Conservation (phyloP, 2,113 vertebrate species). For the Datnioides undecimradiatus region DNA sequence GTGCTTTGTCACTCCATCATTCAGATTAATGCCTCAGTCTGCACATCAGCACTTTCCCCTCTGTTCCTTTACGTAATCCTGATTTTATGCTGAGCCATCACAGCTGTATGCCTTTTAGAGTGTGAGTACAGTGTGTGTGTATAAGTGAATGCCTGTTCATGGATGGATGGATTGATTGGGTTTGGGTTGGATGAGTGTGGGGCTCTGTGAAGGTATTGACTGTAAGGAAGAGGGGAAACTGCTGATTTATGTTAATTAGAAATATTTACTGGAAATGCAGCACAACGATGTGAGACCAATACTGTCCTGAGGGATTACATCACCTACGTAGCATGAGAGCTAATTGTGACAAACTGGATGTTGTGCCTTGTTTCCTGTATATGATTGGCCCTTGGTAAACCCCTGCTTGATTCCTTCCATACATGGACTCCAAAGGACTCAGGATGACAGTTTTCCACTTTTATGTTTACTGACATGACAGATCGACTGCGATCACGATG, state of each 20-base stretch:
- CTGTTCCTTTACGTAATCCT: background rate
- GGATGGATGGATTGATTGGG: background rate
- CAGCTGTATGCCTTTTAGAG: background rate
- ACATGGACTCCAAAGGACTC: constrained; percentile 9
- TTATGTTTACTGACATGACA: constrained; percentile 30
- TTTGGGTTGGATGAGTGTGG: background rate
- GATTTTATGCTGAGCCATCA: constrained; percentile 2
- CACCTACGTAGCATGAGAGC: background rate
- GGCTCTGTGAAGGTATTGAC: background rate
- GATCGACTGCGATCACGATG: constrained; percentile 3
- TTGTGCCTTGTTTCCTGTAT: background rate
- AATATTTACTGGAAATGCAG: background rate
- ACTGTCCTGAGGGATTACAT: background rate
- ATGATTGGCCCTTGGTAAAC: constrained; percentile 14
- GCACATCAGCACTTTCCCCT: background rate
- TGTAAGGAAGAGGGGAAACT: background rate
- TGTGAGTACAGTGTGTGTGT: background rate
- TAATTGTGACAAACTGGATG: background rate
- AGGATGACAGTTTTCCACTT: background rate
- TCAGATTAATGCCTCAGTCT: background rate
- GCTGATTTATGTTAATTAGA: background rate
- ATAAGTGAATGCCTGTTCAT: background rate
- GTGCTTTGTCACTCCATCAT: constrained; percentile 2
- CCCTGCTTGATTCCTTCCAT: background rate
- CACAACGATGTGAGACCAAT: background rate